Conservation (phyloP, 2,797 vertebrate species). For the Amphiprion clarkii region DNA sequence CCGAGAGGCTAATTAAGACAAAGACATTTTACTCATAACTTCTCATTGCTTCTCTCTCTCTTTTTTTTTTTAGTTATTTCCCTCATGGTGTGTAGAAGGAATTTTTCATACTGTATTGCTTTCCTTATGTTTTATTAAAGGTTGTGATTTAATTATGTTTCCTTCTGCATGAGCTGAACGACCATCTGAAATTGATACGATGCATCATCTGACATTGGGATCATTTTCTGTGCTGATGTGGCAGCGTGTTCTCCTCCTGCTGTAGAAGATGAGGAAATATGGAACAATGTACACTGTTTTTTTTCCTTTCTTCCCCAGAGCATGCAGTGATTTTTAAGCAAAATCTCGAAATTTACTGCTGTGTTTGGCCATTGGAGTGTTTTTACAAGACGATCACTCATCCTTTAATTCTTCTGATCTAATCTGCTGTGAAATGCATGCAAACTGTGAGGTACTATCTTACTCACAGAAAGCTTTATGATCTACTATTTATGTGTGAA, state of each 20-base stretch:
- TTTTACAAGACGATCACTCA: constrained; percentile 25
- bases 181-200: constrained; percentile 67
- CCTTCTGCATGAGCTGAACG: constrained; percentile 39
- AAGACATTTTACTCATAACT: constrained; percentile 55
- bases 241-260: constrained; percentile 25
- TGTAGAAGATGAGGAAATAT: constrained; percentile 40
- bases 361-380: neutral
- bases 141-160: constrained; percentile 71
- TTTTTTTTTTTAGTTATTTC: constrained; percentile 43
- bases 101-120: constrained; percentile 51
- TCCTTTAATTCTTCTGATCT: constrained; percentile 46
- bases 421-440: constrained; percentile 34
- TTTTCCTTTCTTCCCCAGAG: neutral
- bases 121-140: constrained; percentile 79
- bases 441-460: constrained; percentile 22
- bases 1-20: constrained; percentile 78
- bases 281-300: neutral
- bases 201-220: constrained; percentile 67
- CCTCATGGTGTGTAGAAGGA: constrained; percentile 57
- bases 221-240: constrained; percentile 41
- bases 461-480: constrained; percentile 33
- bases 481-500: constrained; percentile 20
- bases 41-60: constrained; percentile 12
- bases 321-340: constrained; percentile 6
- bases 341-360: constrained; percentile 23